phyloP scores from a whole-genome alignment of 2,888 invertebrate genomes.

The Tyria jacobaeae region DNA sequence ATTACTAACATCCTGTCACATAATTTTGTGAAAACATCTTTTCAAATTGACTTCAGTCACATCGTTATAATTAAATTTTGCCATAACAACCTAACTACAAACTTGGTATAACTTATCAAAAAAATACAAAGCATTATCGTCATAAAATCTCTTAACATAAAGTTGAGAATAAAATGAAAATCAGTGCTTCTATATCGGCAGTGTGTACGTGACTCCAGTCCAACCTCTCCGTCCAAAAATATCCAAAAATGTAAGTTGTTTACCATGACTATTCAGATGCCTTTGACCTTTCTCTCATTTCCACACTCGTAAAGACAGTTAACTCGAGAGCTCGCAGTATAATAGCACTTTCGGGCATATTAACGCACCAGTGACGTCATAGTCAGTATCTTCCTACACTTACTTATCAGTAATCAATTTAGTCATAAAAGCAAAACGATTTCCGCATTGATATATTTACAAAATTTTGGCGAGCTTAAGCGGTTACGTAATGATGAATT shows the following conservation, averaged over 20 bases:
- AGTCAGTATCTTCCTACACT: neutral
- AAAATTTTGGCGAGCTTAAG: neutral
- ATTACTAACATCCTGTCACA: neutral
- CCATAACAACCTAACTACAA: slow-evolving; percentile 2
- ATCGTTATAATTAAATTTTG: slow-evolving; percentile 10
- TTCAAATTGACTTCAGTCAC: slow-evolving; percentile 6
- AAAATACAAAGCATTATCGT: slow-evolving; percentile 4
- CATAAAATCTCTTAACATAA: neutral
- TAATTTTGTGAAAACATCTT: slow-evolving; percentile 7
- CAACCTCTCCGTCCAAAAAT: slow-evolving; percentile 42
- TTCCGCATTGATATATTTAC: neutral
- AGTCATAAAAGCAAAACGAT: neutral
- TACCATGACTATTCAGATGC: slow-evolving; percentile 36
- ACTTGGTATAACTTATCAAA: slow-evolving; percentile 7
- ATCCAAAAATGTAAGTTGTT: slow-evolving; percentile 44
- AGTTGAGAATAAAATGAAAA: slow-evolving; percentile 7
- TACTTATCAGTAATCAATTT: neutral
- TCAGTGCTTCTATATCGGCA: slow-evolving; percentile 26
- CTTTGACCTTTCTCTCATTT: slow-evolving; percentile 32
- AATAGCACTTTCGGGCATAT: slow-evolving; percentile 5
- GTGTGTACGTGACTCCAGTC: slow-evolving; percentile 39
- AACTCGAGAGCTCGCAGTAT: neutral
- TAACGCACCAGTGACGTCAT: slow-evolving; percentile 1
- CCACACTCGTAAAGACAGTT: slow-evolving; percentile 1
- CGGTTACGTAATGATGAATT: neutral